Conservation (phyloP, 2,113 vertebrate genomes). For the Toxotes chatareus region DNA sequence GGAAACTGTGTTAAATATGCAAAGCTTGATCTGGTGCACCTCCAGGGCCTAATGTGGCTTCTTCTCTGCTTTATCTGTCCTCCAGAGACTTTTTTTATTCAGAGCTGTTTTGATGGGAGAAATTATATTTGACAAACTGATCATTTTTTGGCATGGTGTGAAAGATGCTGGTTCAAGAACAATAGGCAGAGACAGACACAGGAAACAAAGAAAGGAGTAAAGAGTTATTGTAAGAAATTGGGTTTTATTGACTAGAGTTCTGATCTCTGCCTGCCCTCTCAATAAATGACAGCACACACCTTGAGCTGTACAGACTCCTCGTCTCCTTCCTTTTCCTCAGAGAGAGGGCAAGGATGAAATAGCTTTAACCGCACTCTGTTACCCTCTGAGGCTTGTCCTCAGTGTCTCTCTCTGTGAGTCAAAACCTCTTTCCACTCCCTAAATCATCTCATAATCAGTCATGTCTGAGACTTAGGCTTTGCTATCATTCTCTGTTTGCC, state of each 20-base stretch:
- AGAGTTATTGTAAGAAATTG: neutral
- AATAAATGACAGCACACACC: slow-evolving; percentile 38
- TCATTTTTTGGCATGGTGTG: neutral
- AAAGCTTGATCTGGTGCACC: slow-evolving; percentile 47
- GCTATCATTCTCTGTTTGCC: slow-evolving; percentile 31
- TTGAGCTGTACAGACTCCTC: slow-evolving; percentile 35
- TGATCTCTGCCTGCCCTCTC: slow-evolving; percentile 25
- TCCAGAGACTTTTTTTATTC: slow-evolving; percentile 13
- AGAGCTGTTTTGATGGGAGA: slow-evolving; percentile 14
- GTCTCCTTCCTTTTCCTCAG: slow-evolving; percentile 32
- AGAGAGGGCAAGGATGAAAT: slow-evolving; percentile 44
- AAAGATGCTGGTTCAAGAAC: neutral
- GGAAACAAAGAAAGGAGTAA: slow-evolving; percentile 1
- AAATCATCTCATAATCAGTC: slow-evolving; percentile 70
- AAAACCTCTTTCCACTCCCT: slow-evolving; percentile 44
- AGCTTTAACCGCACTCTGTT: slow-evolving; percentile 40
- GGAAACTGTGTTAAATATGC: slow-evolving; percentile 44
- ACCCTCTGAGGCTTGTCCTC: slow-evolving; percentile 30
- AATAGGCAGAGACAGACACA: neutral
- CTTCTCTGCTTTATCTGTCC: neutral
- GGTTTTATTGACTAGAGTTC: slow-evolving; percentile 22
- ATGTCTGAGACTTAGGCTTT: slow-evolving; percentile 44
- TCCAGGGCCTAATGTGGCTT: slow-evolving; percentile 22
- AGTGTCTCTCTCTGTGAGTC: slow-evolving; percentile 36
- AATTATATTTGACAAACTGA: slow-evolving; percentile 12